Conservation (phyloP, 2,888 invertebrate genomes). For the Plagodis dolabraria region DNA sequence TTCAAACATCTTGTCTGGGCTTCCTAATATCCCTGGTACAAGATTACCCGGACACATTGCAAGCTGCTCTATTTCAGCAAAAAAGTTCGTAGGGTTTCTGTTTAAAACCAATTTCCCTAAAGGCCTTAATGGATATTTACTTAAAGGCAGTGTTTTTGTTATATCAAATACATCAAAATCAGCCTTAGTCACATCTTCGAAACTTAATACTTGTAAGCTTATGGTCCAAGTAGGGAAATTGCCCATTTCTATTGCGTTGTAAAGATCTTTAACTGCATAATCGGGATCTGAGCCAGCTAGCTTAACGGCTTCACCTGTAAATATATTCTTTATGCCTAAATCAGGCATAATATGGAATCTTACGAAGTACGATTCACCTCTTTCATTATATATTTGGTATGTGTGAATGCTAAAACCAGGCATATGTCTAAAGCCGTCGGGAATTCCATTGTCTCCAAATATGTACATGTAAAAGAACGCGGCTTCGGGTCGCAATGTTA, state of each 20-base stretch:
- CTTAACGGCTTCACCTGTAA: conserved; percentile 86
- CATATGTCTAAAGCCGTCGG: conserved; percentile 95
- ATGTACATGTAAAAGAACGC: conserved; percentile 92
- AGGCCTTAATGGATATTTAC: conserved; percentile 91
- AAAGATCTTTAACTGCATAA: conserved; percentile 93
- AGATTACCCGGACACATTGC: conserved; percentile 94
- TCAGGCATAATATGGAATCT: conserved; percentile 96
- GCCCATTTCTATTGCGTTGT: conserved; percentile 91
- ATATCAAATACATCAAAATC: conserved; percentile 95
- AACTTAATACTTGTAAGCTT: conserved; percentile 92
- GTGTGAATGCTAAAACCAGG: conserved; percentile 97
- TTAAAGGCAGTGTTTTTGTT: conserved; percentile 92
- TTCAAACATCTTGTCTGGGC: conserved; percentile 94
- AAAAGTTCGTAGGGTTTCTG: conserved; percentile 94
- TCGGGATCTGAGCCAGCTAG: conserved; percentile 91
- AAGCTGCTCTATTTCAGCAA: conserved; percentile 94
- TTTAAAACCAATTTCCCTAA: conserved; percentile 92
- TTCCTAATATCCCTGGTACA: conserved; percentile 94
- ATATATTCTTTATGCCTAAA: conserved; percentile 92
- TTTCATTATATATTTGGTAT: conserved; percentile 91
- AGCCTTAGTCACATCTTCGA: conserved; percentile 89
- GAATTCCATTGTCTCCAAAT: conserved; percentile 95
- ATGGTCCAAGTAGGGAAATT: conserved; percentile 90
- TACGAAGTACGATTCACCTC: conserved; percentile 88
- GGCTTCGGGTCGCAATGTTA: conserved; percentile 92